Base-by-base conservation (phyloP, 2,888 invertebrate species). In the Tenthredo livida region DNA sequence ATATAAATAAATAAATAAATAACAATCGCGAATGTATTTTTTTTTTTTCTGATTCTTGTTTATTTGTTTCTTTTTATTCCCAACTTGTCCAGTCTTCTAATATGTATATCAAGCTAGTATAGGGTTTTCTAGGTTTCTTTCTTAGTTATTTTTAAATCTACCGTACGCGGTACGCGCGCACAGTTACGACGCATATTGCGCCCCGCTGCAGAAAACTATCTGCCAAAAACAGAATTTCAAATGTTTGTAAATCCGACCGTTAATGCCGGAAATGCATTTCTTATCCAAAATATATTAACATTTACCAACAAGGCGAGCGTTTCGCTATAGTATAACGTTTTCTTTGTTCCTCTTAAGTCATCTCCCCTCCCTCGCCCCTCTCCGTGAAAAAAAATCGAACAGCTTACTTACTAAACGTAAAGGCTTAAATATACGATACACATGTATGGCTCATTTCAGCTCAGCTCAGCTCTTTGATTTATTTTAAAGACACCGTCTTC, bases 81-180 rank as follows among this genome's bases (percentile, higher is more conserved):
- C 25, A 67, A 29, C 33, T 67, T 67, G 67, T 67, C 33, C 67
- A 29, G 33, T 15, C 25, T 33, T 33, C 15, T 67, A 67, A 67
- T 67, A 67, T 33, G 17, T 67, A 61, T 61, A 61, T 12, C 61
- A 29, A 61, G 61, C 21, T 61, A 12, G 67, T 70, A 54, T 84
- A 73, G 80, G 85, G 78, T 21, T 85, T 75, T 67, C 40, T 83
- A 83, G 84, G 83, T 73, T 88, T 86, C 85, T 85, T 87, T 88
- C 88, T 87, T 84, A 87, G 90, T 90, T 90, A 90, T 90, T 90
- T 90, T 90, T 90, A 89, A 90, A 90, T 88, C 88, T 67, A 67
- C 33, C 33, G 67, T 67, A 67, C 6, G 29, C 67, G 15, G 4
- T 67, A 25, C 33, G 33, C 67, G 25, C 54, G 54, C 54, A n/a